Evolutionary conservation across 1,140 invertebrate species (phyloP).

Genomic region (Trichonephila clavata): DNA sequence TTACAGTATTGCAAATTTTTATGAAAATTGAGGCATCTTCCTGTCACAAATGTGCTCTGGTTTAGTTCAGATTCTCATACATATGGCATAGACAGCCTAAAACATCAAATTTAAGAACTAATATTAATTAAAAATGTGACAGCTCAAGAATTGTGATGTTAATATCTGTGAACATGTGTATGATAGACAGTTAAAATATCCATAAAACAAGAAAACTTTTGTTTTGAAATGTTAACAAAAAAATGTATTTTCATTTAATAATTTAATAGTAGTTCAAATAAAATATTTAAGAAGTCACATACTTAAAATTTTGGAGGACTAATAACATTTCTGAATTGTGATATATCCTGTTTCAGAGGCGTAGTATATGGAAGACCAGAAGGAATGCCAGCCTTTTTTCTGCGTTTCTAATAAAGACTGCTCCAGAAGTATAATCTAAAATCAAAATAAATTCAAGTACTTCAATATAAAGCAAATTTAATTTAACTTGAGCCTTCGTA

Average conservation of each 20-base stretch:
- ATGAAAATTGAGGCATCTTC: no score
- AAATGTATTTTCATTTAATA: not conserved
- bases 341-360: slow-evolving; percentile 47
- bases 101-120: no score
- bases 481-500: no score
- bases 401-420: slow-evolving; percentile 90
- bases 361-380: slow-evolving; percentile 87
- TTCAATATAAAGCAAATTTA: not conserved
- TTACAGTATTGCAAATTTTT: no score
- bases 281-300: not conserved
- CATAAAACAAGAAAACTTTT: no score
- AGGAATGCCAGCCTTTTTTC: slow-evolving; percentile 92
- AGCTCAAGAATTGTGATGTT: no score
- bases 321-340: slow-evolving; percentile 55
- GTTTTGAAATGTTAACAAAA: not conserved
- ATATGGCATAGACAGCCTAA: no score
- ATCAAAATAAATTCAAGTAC: not conserved
- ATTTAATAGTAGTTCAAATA: not conserved
- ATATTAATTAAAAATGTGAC: no score
- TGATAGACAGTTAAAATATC: no score
- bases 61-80: no score
- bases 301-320: slow-evolving; percentile 71
- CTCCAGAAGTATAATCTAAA: slow-evolving; percentile 86
- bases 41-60: no score
- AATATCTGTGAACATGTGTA: no score